Base-by-base conservation (phyloP, 2,113 vertebrate species). In the Setophaga coronata region DNA sequence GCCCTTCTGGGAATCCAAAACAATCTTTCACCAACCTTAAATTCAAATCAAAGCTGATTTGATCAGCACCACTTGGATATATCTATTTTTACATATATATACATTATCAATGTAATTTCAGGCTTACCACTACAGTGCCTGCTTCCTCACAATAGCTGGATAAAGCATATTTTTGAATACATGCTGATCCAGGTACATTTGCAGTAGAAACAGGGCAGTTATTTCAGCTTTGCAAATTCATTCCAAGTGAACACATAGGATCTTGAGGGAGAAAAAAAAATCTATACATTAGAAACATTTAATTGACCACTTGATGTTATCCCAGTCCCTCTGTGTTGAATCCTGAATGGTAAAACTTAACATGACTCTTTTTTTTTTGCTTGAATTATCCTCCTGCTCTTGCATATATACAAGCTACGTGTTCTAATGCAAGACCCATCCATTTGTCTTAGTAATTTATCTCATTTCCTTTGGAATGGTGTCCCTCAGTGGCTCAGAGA, bases 401-500 rank as follows among this genome's bases (percentile, higher is more conserved):
- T 87, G 42, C 88, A 91, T 78, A 90, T 73, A 86, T 84, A 90
- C 71, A 81, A 88, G 82, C 92, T 79, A n/a, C 2, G 4, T 73
- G 89, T 87, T 83, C 53, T 70, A 96, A 82, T 24, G 21, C 65
- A 26, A 70, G 93, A n/a, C 54, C 61, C 84, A 12, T 84, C 45
- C 88, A 85, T 97, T 94, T 23, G 50, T 94, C 95, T 96, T 93
- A 25, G 93, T 96, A 96, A 97, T 98, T 97, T 97, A 97, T 92
- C 94, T 36, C 74, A 79, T 91, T 96, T 97, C 96, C 96, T 96
- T 95, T 86, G 82, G 96, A 97, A 90, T 47, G 45, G 80, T 96
- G 96, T 97, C 92, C 89, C 97, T 97, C 96, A 91, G 96, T 95
- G 96, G 93, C 91, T 97, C 86, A 82, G 96, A 97, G 97, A 95